These are phyloP conservation scores for Lontra canadensis DNA, from an alignment of 2,113 vertebrate genomes.

Conservation along the genomic window DNA sequence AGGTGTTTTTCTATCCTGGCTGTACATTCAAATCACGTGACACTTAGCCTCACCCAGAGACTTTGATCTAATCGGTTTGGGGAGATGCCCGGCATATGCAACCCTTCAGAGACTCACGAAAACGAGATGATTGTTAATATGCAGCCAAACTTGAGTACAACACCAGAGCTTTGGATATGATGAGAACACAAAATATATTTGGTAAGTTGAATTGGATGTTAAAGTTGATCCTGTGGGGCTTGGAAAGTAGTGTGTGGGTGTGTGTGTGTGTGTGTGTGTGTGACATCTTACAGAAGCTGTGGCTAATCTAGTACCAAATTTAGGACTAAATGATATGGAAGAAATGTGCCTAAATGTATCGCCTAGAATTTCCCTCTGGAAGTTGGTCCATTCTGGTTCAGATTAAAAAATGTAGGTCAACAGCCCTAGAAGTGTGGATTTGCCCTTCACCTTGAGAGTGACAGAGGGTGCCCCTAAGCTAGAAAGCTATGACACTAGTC, in stretches of 20 bases:
- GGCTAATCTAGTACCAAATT: background rate
- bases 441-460: background rate
- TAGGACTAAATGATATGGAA: background rate
- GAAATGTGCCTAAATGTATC: background rate
- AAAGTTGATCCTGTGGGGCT: background rate
- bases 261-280: background rate
- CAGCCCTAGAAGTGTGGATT: background rate
- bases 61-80: background rate
- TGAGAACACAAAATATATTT: background rate
- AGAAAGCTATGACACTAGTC: background rate
- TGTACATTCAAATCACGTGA: background rate
- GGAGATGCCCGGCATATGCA: background rate
- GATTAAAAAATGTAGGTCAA: background rate
- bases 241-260: background rate
- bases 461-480: background rate
- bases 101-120: background rate
- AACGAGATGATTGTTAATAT: background rate
- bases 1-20: background rate
- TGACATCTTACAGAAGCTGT: conserved; percentile 1
- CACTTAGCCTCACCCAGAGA: background rate
- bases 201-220: background rate
- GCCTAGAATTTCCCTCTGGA: background rate
- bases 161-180: background rate
- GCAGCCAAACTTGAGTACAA: background rate
- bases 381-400: background rate